A percentile compares a stretch with the other conserved stretches of the same genome.
These are phyloP conservation scores for Drosophila macrospina DNA, from an alignment of 2,888 invertebrate species.

Conservation along the genomic window DNA sequence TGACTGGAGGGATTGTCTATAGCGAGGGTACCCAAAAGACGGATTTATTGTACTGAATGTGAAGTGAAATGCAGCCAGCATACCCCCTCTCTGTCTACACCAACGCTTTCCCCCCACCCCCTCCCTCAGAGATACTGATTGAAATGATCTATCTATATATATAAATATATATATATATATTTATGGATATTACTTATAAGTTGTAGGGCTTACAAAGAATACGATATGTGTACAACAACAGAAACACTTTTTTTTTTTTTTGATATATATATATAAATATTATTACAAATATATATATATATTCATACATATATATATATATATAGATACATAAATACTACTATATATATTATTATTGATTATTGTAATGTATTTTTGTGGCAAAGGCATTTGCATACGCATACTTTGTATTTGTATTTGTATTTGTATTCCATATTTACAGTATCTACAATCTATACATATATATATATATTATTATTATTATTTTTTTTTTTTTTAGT, in stretches of 20 bases:
- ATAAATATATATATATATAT: slow-evolving; percentile 12
- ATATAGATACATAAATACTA: slow-evolving; percentile 34
- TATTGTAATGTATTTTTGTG: slow-evolving; percentile 32
- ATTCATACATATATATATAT: not conserved
- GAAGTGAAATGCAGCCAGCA: not conserved
- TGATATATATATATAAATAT: slow-evolving; percentile 44
- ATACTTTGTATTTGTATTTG: slow-evolving; percentile 54
- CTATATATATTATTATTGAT: slow-evolving; percentile 44
- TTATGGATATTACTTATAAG: slow-evolving; percentile 22
- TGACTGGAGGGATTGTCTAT: slow-evolving; percentile 81
- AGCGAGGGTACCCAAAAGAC: slow-evolving; percentile 85
- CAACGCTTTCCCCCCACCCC: too few species aligned
- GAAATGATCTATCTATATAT: slow-evolving; percentile 18
- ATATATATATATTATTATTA: too few species aligned
- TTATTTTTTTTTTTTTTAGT: slow-evolving; percentile 28
- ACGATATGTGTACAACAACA: slow-evolving; percentile 22
- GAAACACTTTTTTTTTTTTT: slow-evolving; percentile 30
- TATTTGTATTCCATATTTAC: slow-evolving; percentile 57
- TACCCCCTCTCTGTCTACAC: not conserved
- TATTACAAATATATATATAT: slow-evolving; percentile 42
- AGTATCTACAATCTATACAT: slow-evolving; percentile 30
- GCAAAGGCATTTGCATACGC: slow-evolving; percentile 39
- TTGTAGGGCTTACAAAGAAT: slow-evolving; percentile 24
- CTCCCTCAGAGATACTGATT: slow-evolving; percentile 25
- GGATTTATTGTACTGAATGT: slow-evolving; percentile 83